Conservation (phyloP, 2,113 vertebrate species). For the Petrocephalus microphthalmus region DNA sequence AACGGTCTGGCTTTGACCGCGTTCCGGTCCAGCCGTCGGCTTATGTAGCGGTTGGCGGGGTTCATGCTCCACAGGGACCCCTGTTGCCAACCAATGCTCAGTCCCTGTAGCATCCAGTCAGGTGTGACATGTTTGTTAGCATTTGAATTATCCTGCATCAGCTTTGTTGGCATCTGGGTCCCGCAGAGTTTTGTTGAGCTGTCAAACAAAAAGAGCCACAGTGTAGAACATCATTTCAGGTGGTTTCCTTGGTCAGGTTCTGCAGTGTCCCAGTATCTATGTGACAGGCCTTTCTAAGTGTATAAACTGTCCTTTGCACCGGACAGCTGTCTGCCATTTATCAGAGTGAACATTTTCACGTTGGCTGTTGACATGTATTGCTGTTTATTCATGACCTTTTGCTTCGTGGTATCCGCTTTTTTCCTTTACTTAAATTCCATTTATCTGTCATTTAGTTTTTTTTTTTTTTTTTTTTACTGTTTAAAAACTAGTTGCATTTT, state of each 20-base stretch:
- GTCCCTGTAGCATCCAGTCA: neutral
- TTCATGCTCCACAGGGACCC: neutral
- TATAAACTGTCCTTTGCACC: neutral
- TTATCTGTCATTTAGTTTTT: neutral
- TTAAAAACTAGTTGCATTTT: neutral
- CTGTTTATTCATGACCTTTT: constrained; percentile 25
- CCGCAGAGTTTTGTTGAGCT: neutral
- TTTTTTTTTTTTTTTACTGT: neutral
- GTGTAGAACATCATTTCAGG: neutral
- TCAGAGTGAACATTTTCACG: constrained; percentile 15
- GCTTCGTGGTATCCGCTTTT: neutral
- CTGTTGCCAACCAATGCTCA: neutral
- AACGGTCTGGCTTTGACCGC: neutral
- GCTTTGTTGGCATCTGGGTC: neutral
- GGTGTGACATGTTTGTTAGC: neutral
- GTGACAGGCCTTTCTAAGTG: neutral
- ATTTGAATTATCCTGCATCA: neutral
- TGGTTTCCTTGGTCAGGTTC: constrained; percentile 3
- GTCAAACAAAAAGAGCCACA: neutral
- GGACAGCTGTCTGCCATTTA: neutral
- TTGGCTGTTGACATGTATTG: constrained; percentile 20
- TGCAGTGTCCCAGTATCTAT: neutral
- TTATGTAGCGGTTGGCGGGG: neutral
- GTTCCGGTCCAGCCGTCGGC: neutral
- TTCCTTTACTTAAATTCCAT: constrained; percentile 12